These are phyloP conservation scores for Oncorhynchus masou DNA, from an alignment of 2,113 vertebrate species.

Conservation along the genomic window DNA sequence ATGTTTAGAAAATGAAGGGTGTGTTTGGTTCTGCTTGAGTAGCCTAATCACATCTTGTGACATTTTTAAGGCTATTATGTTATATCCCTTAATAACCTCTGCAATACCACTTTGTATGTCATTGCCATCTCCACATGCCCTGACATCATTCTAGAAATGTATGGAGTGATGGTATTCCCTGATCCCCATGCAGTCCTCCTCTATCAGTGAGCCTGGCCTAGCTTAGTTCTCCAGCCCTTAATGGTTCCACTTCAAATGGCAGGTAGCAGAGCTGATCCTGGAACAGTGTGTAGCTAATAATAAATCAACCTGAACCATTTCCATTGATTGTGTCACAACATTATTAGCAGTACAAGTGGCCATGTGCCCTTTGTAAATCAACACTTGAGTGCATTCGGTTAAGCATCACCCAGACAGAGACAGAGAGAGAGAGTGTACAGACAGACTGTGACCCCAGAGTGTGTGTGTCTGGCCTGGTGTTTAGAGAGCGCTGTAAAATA, in stretches of 20 bases:
- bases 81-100: too few relatives aligned
- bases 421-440: background rate
- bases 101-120: too few relatives aligned
- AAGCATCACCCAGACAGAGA: constrained; percentile 10
- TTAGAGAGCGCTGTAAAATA: constrained; percentile 34
- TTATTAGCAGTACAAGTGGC: too few relatives aligned
- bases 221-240: background rate
- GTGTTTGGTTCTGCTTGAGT: too few relatives aligned
- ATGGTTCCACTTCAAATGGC: background rate
- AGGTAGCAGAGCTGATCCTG: background rate
- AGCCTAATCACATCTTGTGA: too few relatives aligned
- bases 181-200: constrained; percentile 24
- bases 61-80: too few relatives aligned
- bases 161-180: background rate
- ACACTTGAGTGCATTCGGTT: constrained; percentile 11
- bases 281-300: background rate
- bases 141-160: background rate
- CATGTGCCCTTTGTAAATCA: constrained; percentile 18
- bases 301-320: background rate
- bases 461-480: constrained; percentile 26
- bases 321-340: background rate
- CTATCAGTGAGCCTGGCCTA: constrained; percentile 2
- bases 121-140: background rate
- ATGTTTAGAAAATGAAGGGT: background rate
- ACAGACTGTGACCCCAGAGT: constrained; percentile 11